Evolutionary conservation across 2,113 vertebrate species (phyloP).

Genomic region (Rhea pennata): DNA sequence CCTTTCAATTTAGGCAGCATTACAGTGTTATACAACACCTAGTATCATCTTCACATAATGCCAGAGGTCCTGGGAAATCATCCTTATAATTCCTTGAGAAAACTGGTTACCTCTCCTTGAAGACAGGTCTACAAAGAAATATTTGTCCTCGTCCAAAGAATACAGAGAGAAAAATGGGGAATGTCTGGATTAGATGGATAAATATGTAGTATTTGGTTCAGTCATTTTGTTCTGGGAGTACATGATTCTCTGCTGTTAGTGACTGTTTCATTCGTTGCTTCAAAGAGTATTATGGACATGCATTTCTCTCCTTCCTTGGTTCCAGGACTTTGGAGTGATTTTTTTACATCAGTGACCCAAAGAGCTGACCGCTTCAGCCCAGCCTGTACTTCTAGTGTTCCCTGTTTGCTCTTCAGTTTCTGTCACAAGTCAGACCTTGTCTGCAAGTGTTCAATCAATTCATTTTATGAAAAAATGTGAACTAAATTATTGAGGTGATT

Average conservation of each 20-base stretch:
- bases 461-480: conserved; percentile 57
- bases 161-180: neutral
- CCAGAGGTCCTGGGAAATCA: neutral
- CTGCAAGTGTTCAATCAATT: conserved; percentile 50
- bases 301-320: neutral
- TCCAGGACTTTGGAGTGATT: neutral
- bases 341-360: neutral
- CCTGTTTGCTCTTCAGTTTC: neutral
- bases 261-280: neutral
- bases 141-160: neutral
- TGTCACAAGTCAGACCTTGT: conserved; percentile 1
- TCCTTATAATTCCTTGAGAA: neutral
- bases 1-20: neutral
- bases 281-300: neutral
- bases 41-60: neutral
- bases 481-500: conserved; percentile 66
- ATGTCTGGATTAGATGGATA: neutral
- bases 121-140: neutral
- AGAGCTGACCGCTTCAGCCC: neutral
- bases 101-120: neutral
- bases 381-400: neutral
- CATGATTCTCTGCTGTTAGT: neutral
- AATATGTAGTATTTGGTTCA: neutral
- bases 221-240: neutral
- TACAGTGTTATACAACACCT: neutral